Percentiles rank a stretch among this genome's conserved stretches.
phyloP scores from a whole-genome alignment of 2,113 vertebrate species.

The Pteronura brasiliensis region DNA sequence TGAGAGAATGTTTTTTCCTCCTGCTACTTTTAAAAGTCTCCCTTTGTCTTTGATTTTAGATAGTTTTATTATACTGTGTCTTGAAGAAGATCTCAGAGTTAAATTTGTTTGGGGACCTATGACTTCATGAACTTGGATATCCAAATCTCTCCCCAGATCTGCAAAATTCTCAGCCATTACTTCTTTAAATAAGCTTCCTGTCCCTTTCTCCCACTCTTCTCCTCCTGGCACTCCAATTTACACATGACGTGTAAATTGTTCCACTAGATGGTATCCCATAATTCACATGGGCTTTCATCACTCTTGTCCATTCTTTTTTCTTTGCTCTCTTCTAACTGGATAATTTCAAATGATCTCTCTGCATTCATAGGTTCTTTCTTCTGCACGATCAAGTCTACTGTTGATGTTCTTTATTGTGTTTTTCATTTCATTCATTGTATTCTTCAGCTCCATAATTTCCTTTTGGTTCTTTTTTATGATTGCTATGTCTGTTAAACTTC shows the following conservation, averaged over 20 bases:
- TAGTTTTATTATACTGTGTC: neutral
- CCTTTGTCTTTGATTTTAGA: neutral
- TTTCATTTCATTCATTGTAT: neutral
- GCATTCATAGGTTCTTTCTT: neutral
- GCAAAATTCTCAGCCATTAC: neutral
- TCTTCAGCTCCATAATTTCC: neutral
- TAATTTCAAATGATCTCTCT: neutral
- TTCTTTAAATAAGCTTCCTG: neutral
- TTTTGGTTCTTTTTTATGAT: neutral
- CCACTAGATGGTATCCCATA: neutral
- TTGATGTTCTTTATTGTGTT: neutral
- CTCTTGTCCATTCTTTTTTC: neutral
- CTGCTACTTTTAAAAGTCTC: neutral
- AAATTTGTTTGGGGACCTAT: neutral
- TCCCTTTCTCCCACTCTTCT: neutral
- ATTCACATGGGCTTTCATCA: neutral
- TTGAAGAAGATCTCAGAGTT: neutral
- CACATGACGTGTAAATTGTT: neutral
- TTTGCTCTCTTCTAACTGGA: neutral
- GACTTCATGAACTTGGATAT: neutral
- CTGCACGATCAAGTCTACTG: neutral
- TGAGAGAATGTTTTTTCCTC: neutral
- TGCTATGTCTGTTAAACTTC: neutral
- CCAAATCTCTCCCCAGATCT: neutral
- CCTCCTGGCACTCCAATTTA: neutral